These are phyloP conservation scores for Atta colombica DNA, from an alignment of 1,140 invertebrate genomes.

Conservation along the genomic window DNA sequence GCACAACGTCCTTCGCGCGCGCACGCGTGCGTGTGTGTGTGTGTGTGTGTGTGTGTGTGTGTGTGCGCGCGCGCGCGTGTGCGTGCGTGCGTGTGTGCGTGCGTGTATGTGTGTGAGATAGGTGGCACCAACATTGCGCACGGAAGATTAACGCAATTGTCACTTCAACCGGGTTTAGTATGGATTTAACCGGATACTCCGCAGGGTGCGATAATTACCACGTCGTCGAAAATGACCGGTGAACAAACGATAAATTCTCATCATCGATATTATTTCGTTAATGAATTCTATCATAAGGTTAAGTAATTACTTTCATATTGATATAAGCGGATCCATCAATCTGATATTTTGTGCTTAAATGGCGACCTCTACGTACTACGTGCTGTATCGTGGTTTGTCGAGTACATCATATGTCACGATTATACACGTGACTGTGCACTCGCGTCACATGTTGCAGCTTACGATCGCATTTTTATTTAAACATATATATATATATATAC, in stretches of 20 bases:
- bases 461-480: not conserved
- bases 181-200: conserved; percentile 54
- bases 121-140: conserved; percentile 54
- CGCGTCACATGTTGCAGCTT: not conserved
- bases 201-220: conserved; percentile 59
- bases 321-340: conserved; percentile 27
- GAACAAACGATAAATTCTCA: conserved; percentile 30
- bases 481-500: no score
- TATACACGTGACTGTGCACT: not conserved
- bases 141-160: conserved; percentile 74
- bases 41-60: no score
- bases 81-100: no score
- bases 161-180: conserved; percentile 68
- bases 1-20: conserved; percentile 50
- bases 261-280: conserved; percentile 51
- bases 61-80: no score
- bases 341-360: conserved; percentile 15
- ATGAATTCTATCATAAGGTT: not conserved
- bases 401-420: not conserved
- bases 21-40: no score
- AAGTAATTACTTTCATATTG: conserved; percentile 22
- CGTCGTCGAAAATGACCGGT: conserved; percentile 48
- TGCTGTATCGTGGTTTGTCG: not conserved
- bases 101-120: conserved; percentile 8
- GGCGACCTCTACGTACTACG: not conserved